Percentiles rank a stretch among this genome's conserved stretches.
Evolutionary conservation across 2,113 vertebrate species (phyloP).

Genomic region (Puntigrus tetrazona): DNA sequence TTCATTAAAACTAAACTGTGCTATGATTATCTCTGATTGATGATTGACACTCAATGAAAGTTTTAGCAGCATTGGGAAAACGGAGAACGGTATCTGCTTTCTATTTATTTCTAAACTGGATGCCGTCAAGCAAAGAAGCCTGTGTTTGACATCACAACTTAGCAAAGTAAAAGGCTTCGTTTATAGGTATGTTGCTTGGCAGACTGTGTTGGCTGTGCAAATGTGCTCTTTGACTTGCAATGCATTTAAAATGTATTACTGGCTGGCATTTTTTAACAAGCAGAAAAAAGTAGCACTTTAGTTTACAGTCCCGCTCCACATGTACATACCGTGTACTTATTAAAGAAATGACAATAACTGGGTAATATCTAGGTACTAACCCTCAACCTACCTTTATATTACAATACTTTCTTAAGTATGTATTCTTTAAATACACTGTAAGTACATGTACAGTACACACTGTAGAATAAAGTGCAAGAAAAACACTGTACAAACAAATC

Average conservation of each 20-base stretch:
- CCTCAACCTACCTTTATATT: too few relatives aligned
- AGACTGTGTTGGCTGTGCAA: not conserved
- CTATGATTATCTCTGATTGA: slow-evolving; percentile 26
- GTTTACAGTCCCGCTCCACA: too few relatives aligned
- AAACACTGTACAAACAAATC: not conserved
- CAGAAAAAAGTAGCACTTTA: too few relatives aligned
- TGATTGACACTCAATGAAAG: slow-evolving; percentile 14
- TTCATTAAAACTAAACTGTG: slow-evolving; percentile 25
- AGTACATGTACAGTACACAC: too few relatives aligned
- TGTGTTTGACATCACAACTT: not conserved
- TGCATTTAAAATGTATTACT: not conserved
- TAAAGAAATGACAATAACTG: too few relatives aligned
- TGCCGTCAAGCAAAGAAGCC: not conserved
- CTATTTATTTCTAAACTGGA: not conserved
- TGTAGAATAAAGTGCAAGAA: too few relatives aligned
- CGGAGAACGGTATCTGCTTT: not conserved
- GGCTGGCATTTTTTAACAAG: not conserved
- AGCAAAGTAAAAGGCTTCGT: not conserved
- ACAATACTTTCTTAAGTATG: too few relatives aligned
- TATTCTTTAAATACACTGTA: too few relatives aligned
- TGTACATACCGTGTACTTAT: too few relatives aligned
- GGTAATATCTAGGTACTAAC: too few relatives aligned
- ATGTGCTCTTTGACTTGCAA: not conserved
- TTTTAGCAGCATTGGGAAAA: slow-evolving; percentile 18
- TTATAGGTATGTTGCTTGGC: not conserved